These are phyloP conservation scores for Phoeniculus purpureus DNA, from an alignment of 2,797 vertebrate species.

Conservation along the genomic window DNA sequence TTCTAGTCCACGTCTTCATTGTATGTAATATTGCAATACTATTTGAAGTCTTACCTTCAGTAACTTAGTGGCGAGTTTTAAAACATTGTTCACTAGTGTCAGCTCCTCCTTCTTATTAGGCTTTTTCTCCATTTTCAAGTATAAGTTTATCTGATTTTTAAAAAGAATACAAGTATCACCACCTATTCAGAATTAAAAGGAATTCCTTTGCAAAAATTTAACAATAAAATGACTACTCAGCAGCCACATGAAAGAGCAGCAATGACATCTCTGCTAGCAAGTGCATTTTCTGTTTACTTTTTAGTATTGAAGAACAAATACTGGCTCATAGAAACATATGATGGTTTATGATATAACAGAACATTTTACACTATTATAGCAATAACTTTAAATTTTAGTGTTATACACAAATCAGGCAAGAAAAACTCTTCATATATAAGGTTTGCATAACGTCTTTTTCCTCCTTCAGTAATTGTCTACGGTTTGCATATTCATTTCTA, in stretches of 20 bases:
- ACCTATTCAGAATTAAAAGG: background rate
- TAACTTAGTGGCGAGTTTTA: constrained; percentile 97
- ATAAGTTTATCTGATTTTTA: constrained; percentile 91
- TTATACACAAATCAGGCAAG: background rate
- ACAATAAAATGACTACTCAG: background rate
- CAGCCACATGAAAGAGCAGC: background rate
- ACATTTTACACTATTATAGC: background rate
- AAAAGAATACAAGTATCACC: background rate
- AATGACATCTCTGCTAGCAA: background rate
- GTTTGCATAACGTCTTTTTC: background rate
- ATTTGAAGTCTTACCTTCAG: constrained; percentile 85
- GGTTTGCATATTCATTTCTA: background rate
- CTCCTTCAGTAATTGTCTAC: background rate
- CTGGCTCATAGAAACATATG: background rate
- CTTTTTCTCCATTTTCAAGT: constrained; percentile 99
- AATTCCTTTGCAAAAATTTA: constrained; percentile 14
- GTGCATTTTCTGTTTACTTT: background rate
- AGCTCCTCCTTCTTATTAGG: constrained; percentile 99
- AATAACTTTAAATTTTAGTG: background rate
- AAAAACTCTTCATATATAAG: background rate
- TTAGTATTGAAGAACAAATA: background rate
- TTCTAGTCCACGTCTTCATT: background rate
- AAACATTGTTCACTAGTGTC: constrained; percentile 96
- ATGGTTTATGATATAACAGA: background rate
- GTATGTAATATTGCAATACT: background rate